These are phyloP conservation scores for Chrysolina americana DNA, from an alignment of 2,888 invertebrate genomes.

Conservation along the genomic window DNA sequence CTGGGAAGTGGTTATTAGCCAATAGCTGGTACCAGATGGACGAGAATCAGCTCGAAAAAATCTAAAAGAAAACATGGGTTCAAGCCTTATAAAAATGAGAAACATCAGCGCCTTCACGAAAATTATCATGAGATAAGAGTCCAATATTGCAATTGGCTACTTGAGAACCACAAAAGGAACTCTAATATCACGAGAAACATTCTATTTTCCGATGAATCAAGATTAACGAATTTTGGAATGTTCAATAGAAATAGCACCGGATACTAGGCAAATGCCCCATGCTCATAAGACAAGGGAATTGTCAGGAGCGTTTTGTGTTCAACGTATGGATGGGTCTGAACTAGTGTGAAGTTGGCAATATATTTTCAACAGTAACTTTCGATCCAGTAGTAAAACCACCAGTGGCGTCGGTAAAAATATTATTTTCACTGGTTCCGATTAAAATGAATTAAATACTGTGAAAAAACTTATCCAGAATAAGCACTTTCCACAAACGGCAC, in stretches of 20 bases:
- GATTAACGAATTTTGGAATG: not conserved
- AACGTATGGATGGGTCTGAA: not conserved
- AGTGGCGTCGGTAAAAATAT: no score
- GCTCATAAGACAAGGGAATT: not conserved
- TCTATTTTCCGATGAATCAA: not conserved
- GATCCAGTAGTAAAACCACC: no score
- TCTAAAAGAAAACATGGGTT: not conserved
- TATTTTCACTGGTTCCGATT: no score
- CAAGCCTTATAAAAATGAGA: slow-evolving; percentile 18
- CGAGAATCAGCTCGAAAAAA: not conserved
- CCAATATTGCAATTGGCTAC: slow-evolving; percentile 24
- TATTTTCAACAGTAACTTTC: no score
- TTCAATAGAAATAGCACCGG: slow-evolving; percentile 5
- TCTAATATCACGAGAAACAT: not conserved
- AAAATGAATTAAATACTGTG: no score
- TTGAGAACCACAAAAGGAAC: slow-evolving; percentile 19
- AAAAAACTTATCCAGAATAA: no score
- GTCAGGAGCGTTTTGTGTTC: not conserved
- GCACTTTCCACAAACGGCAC: no score
- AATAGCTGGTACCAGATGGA: not conserved
- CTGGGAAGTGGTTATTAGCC: no score
- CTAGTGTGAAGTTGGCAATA: no score
- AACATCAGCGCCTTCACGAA: slow-evolving; percentile 23
- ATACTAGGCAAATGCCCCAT: not conserved
- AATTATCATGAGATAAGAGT: slow-evolving; percentile 24